Percentiles rank a stretch among this genome's conserved stretches.
These are phyloP conservation scores for Conomelus anceps DNA, from an alignment of 2,888 invertebrate species.

Conservation along the genomic window DNA sequence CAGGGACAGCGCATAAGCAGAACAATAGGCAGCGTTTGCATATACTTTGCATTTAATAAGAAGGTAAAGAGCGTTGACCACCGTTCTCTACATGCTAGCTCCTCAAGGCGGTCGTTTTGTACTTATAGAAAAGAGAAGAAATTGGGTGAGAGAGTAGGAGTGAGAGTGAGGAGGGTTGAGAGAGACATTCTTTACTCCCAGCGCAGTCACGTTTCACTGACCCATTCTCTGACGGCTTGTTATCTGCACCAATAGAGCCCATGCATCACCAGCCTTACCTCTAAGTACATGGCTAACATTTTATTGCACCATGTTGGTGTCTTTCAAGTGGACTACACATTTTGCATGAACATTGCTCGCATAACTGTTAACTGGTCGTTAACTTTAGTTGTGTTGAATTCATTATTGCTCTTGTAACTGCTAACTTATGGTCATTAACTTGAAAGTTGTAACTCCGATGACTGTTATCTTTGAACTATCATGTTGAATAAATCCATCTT, in stretches of 20 bases:
- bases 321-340: neutral
- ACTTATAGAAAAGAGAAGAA: neutral
- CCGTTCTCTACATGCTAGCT: neutral
- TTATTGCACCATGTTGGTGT: neutral
- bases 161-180: neutral
- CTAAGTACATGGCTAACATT: neutral
- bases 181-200: neutral
- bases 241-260: neutral
- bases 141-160: neutral
- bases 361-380: neutral
- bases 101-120: neutral
- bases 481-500: no score
- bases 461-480: no score
- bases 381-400: neutral
- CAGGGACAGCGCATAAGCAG: neutral
- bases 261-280: neutral
- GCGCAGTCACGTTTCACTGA: neutral
- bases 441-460: no score
- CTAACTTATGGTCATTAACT: neutral
- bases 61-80: neutral
- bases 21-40: neutral
- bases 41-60: neutral
- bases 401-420: neutral
- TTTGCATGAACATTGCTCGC: neutral
- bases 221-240: neutral